Evolutionary conservation across 2,113 vertebrate genomes (phyloP).

Genomic region (Penelope pileata): DNA sequence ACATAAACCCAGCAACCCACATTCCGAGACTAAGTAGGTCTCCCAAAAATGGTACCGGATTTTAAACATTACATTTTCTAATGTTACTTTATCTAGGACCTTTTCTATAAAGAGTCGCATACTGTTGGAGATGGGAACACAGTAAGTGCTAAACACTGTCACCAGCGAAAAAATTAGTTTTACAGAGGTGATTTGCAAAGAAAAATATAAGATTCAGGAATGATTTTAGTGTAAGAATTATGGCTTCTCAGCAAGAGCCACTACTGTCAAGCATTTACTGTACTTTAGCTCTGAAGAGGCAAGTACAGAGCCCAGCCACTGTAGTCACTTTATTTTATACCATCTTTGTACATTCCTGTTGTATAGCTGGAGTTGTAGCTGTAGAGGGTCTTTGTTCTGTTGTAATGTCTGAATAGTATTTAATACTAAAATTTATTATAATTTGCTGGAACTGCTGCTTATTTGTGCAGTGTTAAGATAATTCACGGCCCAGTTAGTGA

Average conservation of each 20-base stretch:
- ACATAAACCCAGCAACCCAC: not conserved
- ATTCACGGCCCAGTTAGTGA: slow-evolving; percentile 71
- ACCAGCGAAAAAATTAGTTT: slow-evolving; percentile 6
- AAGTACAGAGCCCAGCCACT: slow-evolving; percentile 69
- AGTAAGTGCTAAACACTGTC: slow-evolving; percentile 4
- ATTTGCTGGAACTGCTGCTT: slow-evolving; percentile 74
- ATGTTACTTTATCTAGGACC: slow-evolving; percentile 7
- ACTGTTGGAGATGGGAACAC: slow-evolving; percentile 7
- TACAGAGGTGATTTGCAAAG: not conserved
- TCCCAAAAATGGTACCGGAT: slow-evolving; percentile 10
- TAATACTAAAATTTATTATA: slow-evolving; percentile 72
- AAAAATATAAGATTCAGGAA: not conserved
- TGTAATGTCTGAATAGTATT: slow-evolving; percentile 81
- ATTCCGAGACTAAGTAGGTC: slow-evolving; percentile 36
- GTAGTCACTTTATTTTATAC: slow-evolving; percentile 80
- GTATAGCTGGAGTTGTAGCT: slow-evolving; percentile 69
- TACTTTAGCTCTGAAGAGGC: slow-evolving; percentile 54
- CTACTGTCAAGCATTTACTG: slow-evolving; percentile 32
- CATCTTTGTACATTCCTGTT: slow-evolving; percentile 84
- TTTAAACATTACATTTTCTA: slow-evolving; percentile 46
- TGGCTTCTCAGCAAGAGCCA: slow-evolving; percentile 27
- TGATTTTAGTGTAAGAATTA: not conserved
- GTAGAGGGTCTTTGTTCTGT: slow-evolving; percentile 75
- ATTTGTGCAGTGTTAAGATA: slow-evolving; percentile 81
- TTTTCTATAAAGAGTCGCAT: not conserved